phyloP scores from a whole-genome alignment of 2,113 vertebrate genomes.

The Neogobius melanostomus region DNA sequence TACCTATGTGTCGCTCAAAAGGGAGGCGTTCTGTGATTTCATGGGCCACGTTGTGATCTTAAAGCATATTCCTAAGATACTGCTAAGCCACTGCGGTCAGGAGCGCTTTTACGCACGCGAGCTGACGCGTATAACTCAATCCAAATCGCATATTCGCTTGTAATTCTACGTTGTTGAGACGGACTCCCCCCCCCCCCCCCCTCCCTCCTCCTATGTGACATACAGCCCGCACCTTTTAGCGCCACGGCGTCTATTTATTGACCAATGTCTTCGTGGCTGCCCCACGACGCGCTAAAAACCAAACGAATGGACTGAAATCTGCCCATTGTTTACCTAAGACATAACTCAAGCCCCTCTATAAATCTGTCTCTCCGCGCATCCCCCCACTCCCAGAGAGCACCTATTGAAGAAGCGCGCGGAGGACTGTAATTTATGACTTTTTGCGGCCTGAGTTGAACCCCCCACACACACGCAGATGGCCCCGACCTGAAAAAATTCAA shows the following conservation, averaged over 20 bases:
- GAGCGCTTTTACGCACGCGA: not conserved
- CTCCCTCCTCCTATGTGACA: not conserved
- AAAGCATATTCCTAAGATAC: not conserved
- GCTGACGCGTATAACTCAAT: not conserved
- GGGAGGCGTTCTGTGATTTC: too few relatives aligned
- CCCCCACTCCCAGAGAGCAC: conserved; percentile 13
- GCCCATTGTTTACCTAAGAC: conserved; percentile 33
- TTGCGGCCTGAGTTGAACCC: conserved; percentile 52
- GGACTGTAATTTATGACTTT: conserved; percentile 69
- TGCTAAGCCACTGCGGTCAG: not conserved
- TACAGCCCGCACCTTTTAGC: not conserved
- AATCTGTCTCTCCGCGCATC: conserved; percentile 10
- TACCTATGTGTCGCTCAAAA: not conserved
- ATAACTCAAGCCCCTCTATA: conserved; percentile 11
- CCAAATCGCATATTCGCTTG: not conserved
- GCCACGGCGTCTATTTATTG: conserved; percentile 15
- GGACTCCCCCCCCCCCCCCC: too few relatives aligned
- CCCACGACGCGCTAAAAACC: not conserved
- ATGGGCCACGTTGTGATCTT: not conserved
- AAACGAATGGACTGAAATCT: conserved; percentile 13
- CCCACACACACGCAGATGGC: conserved; percentile 63
- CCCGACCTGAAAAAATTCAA: conserved; percentile 66
- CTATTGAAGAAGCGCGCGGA: conserved; percentile 43
- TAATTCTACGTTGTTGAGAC: too few relatives aligned
- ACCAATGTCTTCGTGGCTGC: not conserved